Percentiles rank a stretch among this genome's conserved stretches.
These are phyloP conservation scores for Clitarchus hookeri DNA, from an alignment of 2,888 invertebrate species.

Conservation along the genomic window DNA sequence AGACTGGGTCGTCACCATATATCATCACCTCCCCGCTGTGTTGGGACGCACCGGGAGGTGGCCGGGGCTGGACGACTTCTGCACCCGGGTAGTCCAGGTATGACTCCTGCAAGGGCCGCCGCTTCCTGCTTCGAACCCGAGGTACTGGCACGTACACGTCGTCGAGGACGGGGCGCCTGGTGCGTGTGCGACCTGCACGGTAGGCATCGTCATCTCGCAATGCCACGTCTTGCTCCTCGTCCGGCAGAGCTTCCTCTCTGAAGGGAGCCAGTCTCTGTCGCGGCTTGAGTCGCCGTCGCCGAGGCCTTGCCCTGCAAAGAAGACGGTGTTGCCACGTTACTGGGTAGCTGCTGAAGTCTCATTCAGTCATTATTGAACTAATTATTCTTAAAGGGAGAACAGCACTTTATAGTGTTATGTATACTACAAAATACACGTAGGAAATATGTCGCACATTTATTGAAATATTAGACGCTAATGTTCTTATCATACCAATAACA, in stretches of 20 bases:
- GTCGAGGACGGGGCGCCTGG: background rate
- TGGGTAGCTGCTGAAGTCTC: too few species aligned
- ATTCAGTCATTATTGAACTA: too few species aligned
- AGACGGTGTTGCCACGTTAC: background rate
- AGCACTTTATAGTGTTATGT: too few species aligned
- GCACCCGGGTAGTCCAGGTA: conserved; percentile 49
- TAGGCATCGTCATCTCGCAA: background rate
- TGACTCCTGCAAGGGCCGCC: background rate
- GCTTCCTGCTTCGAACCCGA: background rate
- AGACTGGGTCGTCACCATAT: background rate
- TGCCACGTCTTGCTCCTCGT: background rate
- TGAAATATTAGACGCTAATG: too few species aligned
- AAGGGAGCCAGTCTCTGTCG: background rate
- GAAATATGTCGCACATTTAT: too few species aligned
- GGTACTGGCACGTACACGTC: background rate
- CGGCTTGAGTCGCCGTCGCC: background rate
- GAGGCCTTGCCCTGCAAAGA: background rate
- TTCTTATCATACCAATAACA: too few species aligned
- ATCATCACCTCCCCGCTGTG: background rate
- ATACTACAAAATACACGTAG: too few species aligned
- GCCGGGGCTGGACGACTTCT: too few species aligned
- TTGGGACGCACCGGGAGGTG: background rate
- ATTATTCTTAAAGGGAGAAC: too few species aligned
- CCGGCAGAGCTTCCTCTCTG: background rate
- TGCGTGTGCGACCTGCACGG: background rate